These are phyloP conservation scores for Alauda arvensis DNA, from an alignment of 2,797 vertebrate genomes.

Conservation along the genomic window DNA sequence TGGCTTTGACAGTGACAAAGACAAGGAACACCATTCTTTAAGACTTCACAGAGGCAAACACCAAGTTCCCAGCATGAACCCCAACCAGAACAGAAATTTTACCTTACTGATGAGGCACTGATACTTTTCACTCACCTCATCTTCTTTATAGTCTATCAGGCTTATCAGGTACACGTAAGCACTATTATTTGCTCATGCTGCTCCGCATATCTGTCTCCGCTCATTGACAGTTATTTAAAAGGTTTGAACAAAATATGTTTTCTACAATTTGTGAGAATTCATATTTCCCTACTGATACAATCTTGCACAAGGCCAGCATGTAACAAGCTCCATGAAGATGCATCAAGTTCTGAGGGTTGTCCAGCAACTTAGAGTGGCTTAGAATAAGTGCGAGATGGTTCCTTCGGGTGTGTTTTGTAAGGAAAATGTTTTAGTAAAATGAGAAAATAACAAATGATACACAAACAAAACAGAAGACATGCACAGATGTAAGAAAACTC, in stretches of 20 bases:
- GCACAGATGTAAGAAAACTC: too few relatives aligned
- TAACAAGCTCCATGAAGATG: too few relatives aligned
- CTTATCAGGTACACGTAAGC: background rate
- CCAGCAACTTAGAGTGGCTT: too few relatives aligned
- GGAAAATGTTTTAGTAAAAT: too few relatives aligned
- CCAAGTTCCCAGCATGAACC: background rate
- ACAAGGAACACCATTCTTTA: accelerated
- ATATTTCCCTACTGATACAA: background rate
- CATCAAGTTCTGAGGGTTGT: too few relatives aligned
- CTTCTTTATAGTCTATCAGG: background rate
- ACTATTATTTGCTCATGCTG: background rate
- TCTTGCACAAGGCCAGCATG: too few relatives aligned
- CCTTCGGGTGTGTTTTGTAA: too few relatives aligned
- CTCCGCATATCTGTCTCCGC: background rate
- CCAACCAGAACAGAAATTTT: background rate
- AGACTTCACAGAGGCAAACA: background rate
- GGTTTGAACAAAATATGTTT: background rate
- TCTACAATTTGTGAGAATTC: background rate
- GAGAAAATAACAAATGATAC: too few relatives aligned
- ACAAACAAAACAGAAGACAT: too few relatives aligned
- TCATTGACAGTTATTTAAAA: background rate
- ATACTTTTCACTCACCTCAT: background rate
- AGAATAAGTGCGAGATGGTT: too few relatives aligned
- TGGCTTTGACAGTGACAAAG: background rate
- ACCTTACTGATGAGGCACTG: background rate